phyloP scores from a whole-genome alignment of 2,888 invertebrate genomes.

The Lycocerus yunnanus region DNA sequence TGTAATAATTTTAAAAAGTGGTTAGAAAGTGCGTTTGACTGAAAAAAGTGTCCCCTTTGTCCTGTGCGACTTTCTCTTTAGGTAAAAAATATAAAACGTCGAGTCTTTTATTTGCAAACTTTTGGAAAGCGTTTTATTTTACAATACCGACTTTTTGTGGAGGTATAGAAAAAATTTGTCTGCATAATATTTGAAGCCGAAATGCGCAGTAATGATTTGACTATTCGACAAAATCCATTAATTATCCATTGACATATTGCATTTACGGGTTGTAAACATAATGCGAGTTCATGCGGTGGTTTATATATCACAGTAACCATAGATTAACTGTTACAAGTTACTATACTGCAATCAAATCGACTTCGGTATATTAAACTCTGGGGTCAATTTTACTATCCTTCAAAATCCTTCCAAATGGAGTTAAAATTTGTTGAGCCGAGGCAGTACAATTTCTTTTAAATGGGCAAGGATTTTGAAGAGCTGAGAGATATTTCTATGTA shows the following conservation, averaged over 20 bases:
- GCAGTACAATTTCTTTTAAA: neutral
- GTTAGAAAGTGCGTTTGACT: slow-evolving; percentile 14
- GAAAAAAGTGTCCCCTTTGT: neutral
- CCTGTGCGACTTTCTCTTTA: neutral
- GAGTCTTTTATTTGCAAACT: slow-evolving; percentile 6
- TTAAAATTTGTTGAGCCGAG: neutral
- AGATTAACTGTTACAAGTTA: slow-evolving; percentile 21
- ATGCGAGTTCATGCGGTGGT: slow-evolving; percentile 32
- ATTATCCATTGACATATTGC: slow-evolving; percentile 44
- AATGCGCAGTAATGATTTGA: slow-evolving; percentile 37
- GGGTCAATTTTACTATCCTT: neutral
- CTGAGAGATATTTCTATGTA: too few species aligned
- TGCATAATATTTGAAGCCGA: slow-evolving; percentile 21
- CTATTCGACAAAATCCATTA: slow-evolving; percentile 29
- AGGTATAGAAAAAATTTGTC: neutral
- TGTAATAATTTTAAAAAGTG: slow-evolving; percentile 6
- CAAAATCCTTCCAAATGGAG: neutral
- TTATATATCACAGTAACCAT: slow-evolving; percentile 20
- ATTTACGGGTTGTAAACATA: slow-evolving; percentile 39
- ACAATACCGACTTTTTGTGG: neutral
- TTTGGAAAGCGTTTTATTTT: neutral
- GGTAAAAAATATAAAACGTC: slow-evolving; percentile 2
- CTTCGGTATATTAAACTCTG: neutral
- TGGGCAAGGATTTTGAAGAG: neutral
- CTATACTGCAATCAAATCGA: slow-evolving; percentile 21